These are phyloP conservation scores for Temnopleurus reevesii DNA, from an alignment of 53 echinoderm and acorn worm species.

Conservation along the genomic window DNA sequence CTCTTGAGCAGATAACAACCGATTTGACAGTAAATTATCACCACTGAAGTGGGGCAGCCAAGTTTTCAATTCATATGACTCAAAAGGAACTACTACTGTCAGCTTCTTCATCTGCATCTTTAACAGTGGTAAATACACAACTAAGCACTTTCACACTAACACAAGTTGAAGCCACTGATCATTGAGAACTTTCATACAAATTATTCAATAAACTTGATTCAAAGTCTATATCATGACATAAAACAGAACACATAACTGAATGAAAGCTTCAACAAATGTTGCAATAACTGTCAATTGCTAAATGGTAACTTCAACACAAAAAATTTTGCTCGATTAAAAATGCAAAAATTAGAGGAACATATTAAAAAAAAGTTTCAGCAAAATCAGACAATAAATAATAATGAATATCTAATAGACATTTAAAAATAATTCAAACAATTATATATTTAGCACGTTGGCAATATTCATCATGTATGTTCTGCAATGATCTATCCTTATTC, in stretches of 20 bases:
- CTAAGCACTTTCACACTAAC: not conserved
- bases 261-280: no score
- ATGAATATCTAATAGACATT: not conserved
- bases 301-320: not conserved
- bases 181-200: not conserved
- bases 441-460: not conserved
- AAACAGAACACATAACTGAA: no score
- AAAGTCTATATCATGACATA: no score
- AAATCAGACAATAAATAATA: not conserved
- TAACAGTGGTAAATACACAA: not conserved
- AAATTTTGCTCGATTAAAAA: no score
- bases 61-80: not conserved
- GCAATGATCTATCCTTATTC: not conserved
- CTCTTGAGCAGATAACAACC: not conserved
- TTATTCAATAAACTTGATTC: no score
- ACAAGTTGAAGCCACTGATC: not conserved
- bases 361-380: no score
- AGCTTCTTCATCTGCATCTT: constrained; percentile 11
- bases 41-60: constrained; percentile 4
- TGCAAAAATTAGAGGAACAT: no score
- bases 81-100: not conserved
- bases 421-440: not conserved
- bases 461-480: not conserved
- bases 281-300: not conserved
- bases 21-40: constrained; percentile 10